These are phyloP conservation scores for Coranthus polyacanthus DNA, from an alignment of 2,797 vertebrate genomes.

Conservation along the genomic window DNA sequence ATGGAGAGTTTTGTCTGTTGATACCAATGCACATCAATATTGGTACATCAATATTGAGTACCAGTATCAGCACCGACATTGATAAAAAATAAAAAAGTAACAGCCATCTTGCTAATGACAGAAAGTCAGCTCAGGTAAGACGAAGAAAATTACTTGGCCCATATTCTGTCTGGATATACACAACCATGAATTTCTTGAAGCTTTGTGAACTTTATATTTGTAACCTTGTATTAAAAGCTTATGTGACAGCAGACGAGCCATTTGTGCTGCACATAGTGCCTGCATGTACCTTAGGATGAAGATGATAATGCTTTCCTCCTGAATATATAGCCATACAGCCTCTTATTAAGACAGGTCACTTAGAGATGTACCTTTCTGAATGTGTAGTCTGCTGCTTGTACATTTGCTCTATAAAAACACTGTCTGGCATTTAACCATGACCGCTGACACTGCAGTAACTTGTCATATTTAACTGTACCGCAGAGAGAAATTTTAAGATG, in stretches of 20 bases:
- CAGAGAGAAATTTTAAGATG: conserved; percentile 48
- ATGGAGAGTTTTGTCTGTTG: too few species aligned
- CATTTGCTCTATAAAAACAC: conserved; percentile 17
- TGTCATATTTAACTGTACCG: conserved; percentile 47
- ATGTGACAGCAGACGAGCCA: conserved; percentile 11
- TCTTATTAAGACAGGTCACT: conserved; percentile 40
- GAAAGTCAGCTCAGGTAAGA: neutral
- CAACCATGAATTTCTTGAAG: conserved; percentile 11
- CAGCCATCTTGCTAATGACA: too few species aligned
- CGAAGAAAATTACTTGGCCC: neutral
- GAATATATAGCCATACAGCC: neutral
- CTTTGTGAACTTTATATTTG: conserved; percentile 30
- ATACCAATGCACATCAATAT: too few species aligned
- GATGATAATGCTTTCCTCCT: conserved; percentile 12
- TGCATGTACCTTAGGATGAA: conserved; percentile 3
- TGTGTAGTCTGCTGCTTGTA: conserved; percentile 10
- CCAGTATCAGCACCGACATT: too few species aligned
- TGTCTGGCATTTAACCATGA: conserved; percentile 51
- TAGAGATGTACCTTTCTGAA: conserved; percentile 30
- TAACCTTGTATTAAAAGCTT: conserved; percentile 38
- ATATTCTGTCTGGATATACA: neutral
- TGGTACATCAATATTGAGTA: too few species aligned
- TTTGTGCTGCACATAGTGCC: conserved; percentile 16
- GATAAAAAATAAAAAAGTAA: too few species aligned
- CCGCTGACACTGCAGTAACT: conserved; percentile 51